Conservation (phyloP, 2,888 invertebrate genomes). For the Yponomeuta malinellus region DNA sequence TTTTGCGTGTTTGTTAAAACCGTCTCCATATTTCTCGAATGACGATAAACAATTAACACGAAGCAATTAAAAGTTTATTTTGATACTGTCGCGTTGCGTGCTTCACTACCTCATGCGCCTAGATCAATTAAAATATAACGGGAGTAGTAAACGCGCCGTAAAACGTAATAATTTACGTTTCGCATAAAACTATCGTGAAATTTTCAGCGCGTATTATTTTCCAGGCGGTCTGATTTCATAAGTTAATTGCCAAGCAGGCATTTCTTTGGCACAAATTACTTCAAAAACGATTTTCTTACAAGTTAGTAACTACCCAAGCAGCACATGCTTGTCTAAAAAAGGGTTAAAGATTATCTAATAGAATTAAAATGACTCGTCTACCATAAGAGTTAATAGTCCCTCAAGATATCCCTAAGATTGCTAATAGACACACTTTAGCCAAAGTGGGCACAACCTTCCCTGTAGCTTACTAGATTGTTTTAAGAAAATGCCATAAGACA, state of each 20-base stretch:
- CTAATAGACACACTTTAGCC: too few species aligned
- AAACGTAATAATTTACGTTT: slow-evolving; percentile 8
- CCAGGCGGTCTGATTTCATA: neutral
- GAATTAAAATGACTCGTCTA: too few species aligned
- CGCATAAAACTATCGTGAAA: slow-evolving; percentile 11
- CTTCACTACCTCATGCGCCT: neutral
- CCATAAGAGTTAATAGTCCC: too few species aligned
- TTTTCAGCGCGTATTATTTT: neutral
- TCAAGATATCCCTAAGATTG: too few species aligned
- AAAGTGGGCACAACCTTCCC: too few species aligned
- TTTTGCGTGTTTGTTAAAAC: neutral
- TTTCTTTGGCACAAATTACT: too few species aligned
- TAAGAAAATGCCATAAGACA: too few species aligned
- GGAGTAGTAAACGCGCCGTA: slow-evolving; percentile 2
- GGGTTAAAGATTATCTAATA: too few species aligned
- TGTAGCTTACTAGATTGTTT: too few species aligned
- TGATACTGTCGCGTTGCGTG: neutral
- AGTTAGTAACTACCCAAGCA: too few species aligned
- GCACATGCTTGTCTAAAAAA: too few species aligned
- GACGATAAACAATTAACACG: neutral
- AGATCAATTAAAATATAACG: slow-evolving; percentile 11
- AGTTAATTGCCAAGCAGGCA: neutral
- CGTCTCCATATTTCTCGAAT: neutral
- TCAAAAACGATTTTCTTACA: too few species aligned
- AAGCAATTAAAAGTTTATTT: neutral